Base-by-base conservation (phyloP, 2,888 invertebrate species). In the Nowickia ferox region DNA sequence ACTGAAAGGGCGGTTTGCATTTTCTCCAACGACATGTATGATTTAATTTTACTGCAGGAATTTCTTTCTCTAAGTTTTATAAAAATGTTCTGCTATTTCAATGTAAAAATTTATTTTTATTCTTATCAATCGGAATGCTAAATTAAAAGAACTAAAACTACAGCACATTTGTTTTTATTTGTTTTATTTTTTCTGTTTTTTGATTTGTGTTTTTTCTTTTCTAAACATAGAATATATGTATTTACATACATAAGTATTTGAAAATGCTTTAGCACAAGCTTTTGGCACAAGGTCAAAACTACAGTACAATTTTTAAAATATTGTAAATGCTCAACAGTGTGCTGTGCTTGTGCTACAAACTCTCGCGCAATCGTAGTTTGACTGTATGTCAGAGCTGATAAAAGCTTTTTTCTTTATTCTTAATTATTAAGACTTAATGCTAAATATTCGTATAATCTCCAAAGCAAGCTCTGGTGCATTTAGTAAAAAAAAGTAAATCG, bases 231-330 rank as follows among this genome's bases (percentile, higher is more conserved):
- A 79, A 83, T 59, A 46, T 75, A 30, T 22, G 22, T 4, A n/a
- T n/a, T n/a, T n/a, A n/a, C n/a, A n/a, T n/a, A n/a, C n/a, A n/a
- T n/a, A 4, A 4, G 2, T 30, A 63, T 66, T 63, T 61, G 75
- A 83, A 78, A 82, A 71, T 79, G 78, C 74, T 85, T 80, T 66
- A 71, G 85, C 75, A 53, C 68, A 82, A 86, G 79, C 79, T 86
- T 86, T 83, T 86, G 86, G 86, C 83, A 83, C 86, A 86, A 86
- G 86, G 86, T 86, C 86, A 83, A 86, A 76, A 86, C 66, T 76
- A 76, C 79, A 79, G 42, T 51, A 66, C 44, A 22, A 51, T 13
- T 66, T 66, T 53, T 57, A 57, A 59, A 53, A 55, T 53, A 48
- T 76, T 71, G 48, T 10, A 13, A 53, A 51, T 77, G 65, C 40